A percentile compares a stretch with the other conserved stretches of the same genome.
phyloP scores from a whole-genome alignment of 2,888 invertebrate species.

The Napeogenes sylphis region DNA sequence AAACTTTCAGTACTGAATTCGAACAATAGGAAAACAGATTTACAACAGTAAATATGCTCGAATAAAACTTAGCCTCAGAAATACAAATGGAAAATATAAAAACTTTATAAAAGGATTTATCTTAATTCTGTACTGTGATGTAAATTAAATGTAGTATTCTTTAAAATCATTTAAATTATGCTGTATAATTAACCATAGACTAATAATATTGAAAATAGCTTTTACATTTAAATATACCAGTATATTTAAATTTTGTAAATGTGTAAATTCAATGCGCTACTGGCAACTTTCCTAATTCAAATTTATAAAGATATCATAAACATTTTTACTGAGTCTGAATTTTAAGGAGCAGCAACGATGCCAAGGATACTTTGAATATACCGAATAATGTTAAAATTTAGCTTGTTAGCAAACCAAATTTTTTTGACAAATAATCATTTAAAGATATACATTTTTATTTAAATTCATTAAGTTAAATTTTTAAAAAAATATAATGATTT shows the following conservation, averaged over 20 bases:
- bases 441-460: neutral
- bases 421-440: neutral
- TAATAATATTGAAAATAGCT: neutral
- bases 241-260: conserved; percentile 18
- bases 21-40: conserved; percentile 35
- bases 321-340: conserved; percentile 20
- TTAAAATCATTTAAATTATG: neutral
- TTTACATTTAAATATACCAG: conserved; percentile 6
- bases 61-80: conserved; percentile 9
- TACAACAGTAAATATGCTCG: conserved; percentile 21
- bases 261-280: conserved; percentile 10
- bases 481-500: too few species aligned
- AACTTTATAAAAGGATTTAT: conserved; percentile 1
- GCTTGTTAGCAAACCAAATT: conserved; percentile 4
- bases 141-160: too few species aligned
- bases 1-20: conserved; percentile 38
- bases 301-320: conserved; percentile 18
- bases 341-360: conserved; percentile 17
- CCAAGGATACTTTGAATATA: conserved; percentile 14
- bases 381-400: conserved; percentile 5
- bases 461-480: too few species aligned
- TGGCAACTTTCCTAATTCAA: conserved; percentile 24
- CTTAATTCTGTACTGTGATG: neutral
- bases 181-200: too few species aligned
- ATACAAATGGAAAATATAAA: conserved; percentile 9